phyloP scores from a whole-genome alignment of 2,113 vertebrate species.

The Gopherus flavomarginatus region DNA sequence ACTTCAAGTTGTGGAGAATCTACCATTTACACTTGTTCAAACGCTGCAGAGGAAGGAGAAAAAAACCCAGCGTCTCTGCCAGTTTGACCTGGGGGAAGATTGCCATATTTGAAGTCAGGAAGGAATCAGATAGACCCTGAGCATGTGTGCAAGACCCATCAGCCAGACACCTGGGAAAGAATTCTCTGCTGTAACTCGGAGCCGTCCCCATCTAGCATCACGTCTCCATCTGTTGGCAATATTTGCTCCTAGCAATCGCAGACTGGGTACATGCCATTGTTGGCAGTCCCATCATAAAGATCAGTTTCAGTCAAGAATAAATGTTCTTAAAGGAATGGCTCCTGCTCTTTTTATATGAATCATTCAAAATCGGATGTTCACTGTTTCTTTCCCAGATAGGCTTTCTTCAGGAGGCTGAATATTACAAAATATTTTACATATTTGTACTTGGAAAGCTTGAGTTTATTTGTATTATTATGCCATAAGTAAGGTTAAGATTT shows the following conservation, averaged over 20 bases:
- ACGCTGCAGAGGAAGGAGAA: not conserved
- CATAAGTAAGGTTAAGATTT: too few species aligned
- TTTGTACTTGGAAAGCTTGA: not conserved
- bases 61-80: not conserved
- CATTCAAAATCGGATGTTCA: not conserved
- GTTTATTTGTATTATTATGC: not conserved
- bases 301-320: not conserved
- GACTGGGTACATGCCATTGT: not conserved
- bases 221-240: accelerated
- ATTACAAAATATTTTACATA: not conserved
- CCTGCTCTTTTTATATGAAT: not conserved
- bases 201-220: not conserved
- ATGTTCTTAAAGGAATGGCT: accelerated
- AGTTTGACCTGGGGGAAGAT: not conserved
- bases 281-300: not conserved
- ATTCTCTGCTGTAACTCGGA: not conserved
- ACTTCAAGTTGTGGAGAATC: not conserved
- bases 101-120: too few species aligned
- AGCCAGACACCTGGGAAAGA: not conserved
- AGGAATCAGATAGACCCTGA: not conserved
- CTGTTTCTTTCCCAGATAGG: not conserved
- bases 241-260: not conserved
- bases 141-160: not conserved
- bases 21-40: not conserved
- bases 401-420: not conserved